Conservation (phyloP, 2,113 vertebrate genomes). For the Rana temporaria region DNA sequence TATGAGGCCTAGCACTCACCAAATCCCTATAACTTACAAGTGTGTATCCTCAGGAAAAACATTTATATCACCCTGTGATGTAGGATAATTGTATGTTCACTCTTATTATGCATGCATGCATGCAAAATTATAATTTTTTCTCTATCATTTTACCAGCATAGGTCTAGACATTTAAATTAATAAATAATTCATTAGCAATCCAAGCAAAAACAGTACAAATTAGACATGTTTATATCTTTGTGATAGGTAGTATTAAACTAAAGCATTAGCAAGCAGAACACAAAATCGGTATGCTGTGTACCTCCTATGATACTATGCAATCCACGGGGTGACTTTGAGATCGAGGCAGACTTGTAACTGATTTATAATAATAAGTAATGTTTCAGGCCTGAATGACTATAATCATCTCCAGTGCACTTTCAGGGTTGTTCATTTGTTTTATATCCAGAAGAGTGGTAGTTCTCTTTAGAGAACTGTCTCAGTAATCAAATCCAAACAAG, state of each 20-base stretch:
- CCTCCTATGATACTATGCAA: neutral
- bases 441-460: slow-evolving; percentile 43
- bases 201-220: no score
- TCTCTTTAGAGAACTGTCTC: slow-evolving; percentile 51
- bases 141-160: no score
- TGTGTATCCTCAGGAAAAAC: no score
- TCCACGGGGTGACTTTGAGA: slow-evolving; percentile 42
- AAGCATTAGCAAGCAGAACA: slow-evolving; percentile 22
- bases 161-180: no score
- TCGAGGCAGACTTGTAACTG: slow-evolving; percentile 9
- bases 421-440: slow-evolving; percentile 53
- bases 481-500: slow-evolving; percentile 48
- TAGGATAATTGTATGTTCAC: no score
- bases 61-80: no score
- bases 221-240: neutral
- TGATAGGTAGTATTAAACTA: neutral
- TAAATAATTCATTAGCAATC: no score
- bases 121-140: no score
- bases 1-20: no score
- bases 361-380: slow-evolving; percentile 53
- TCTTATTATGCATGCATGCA: no score
- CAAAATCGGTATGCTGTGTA: neutral
- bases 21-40: no score
- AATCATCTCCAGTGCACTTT: slow-evolving; percentile 51
- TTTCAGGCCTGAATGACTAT: slow-evolving; percentile 53